phyloP scores from a whole-genome alignment of 2,113 vertebrate genomes.

The Campylorhamphus procurvoides region DNA sequence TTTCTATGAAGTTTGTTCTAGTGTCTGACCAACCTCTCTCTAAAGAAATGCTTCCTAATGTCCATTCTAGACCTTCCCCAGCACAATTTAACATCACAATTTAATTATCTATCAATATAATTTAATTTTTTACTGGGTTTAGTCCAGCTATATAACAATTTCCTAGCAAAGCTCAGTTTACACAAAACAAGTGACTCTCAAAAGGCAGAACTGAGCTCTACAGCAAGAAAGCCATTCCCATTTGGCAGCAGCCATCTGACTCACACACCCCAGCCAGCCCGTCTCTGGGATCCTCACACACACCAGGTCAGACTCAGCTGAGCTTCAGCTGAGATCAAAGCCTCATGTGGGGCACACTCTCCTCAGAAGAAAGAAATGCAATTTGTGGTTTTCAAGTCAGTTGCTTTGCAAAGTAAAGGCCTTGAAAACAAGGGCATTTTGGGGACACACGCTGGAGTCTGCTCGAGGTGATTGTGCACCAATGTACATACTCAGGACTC shows the following conservation, averaged over 20 bases:
- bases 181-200: not conserved
- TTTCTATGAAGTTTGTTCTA: not conserved
- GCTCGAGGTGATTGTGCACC: not conserved
- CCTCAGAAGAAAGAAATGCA: not conserved
- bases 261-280: not conserved
- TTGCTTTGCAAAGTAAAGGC: not conserved
- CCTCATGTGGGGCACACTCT: not conserved
- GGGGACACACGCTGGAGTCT: not conserved
- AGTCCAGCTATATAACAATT: not conserved
- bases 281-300: not conserved
- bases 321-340: conserved; percentile 40
- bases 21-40: not conserved
- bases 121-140: not conserved
- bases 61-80: not conserved
- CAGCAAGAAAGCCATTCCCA: not conserved
- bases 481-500: accelerated
- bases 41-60: not conserved
- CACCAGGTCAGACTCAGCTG: not conserved
- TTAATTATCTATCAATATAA: not conserved
- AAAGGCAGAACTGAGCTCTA: not conserved
- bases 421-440: not conserved
- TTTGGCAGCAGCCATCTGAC: not conserved
- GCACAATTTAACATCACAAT: not conserved
- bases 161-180: not conserved
- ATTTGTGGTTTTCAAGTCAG: not conserved